Percentiles rank a stretch among this genome's conserved stretches.
phyloP scores from a whole-genome alignment of 2,888 invertebrate species.

The Eupithecia exiguata region DNA sequence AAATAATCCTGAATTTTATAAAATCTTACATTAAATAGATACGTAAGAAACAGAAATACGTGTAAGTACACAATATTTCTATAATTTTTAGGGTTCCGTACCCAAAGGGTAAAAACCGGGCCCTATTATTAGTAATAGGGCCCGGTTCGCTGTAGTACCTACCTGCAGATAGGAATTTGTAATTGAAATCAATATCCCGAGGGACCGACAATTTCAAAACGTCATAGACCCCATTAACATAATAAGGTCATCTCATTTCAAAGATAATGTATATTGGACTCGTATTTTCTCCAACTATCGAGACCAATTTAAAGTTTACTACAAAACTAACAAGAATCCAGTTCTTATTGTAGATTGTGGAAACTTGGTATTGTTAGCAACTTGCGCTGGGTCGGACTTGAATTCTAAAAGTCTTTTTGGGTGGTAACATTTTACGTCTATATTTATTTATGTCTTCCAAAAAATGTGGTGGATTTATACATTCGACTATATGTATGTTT shows the following conservation, averaged over 20 bases:
- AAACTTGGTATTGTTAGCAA: slow-evolving; percentile 3
- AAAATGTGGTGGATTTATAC: too few relatives aligned
- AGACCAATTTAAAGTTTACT: slow-evolving; percentile 35
- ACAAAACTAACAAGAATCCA: slow-evolving; percentile 26
- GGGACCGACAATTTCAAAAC: background rate
- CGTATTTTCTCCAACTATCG: slow-evolving; percentile 27
- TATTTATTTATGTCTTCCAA: background rate
- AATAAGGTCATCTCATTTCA: slow-evolving; percentile 14
- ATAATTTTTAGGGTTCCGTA: too few relatives aligned
- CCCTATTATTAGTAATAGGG: too few relatives aligned
- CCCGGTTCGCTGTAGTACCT: too few relatives aligned
- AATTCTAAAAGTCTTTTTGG: background rate
- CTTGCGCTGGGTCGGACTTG: background rate
- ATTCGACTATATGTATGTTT: too few relatives aligned
- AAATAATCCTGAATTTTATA: background rate
- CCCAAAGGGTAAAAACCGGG: too few relatives aligned
- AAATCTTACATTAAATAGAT: background rate
- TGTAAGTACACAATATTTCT: too few relatives aligned
- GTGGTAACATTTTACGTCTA: background rate
- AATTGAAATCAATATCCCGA: background rate
- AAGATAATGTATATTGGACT: slow-evolving; percentile 22
- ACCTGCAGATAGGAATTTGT: background rate
- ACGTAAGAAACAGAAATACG: too few relatives aligned
- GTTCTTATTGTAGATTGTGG: slow-evolving; percentile 4
- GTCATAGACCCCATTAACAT: background rate